Percentiles rank a stretch among this genome's conserved stretches.
These are phyloP conservation scores for Corythornis madagascariensis DNA, from an alignment of 2,113 vertebrate species.

Conservation along the genomic window DNA sequence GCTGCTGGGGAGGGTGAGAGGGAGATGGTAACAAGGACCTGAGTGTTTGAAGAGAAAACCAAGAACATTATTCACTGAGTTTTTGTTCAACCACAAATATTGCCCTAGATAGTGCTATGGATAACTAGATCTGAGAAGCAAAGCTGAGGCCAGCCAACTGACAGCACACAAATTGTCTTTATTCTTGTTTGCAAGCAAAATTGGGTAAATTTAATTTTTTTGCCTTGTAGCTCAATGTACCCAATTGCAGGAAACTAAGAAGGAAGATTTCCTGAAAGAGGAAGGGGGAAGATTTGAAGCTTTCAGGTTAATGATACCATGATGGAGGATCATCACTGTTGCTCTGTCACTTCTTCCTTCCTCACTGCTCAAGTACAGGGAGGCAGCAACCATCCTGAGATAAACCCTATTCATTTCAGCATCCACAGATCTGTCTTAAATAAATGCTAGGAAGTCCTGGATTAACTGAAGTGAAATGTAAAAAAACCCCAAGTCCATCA, in stretches of 20 bases:
- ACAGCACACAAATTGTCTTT: neutral
- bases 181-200: constrained; percentile 19
- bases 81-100: constrained; percentile 33
- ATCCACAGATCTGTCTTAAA: neutral
- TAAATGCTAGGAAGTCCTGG: neutral
- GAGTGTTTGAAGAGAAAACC: neutral
- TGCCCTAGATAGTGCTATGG: neutral
- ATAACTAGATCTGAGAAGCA: neutral
- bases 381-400: neutral
- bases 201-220: constrained; percentile 13
- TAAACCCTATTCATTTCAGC: neutral
- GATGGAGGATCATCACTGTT: neutral
- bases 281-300: neutral
- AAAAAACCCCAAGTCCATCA: neutral
- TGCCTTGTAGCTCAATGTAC: neutral
- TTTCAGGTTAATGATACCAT: neutral
- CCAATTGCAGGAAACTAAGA: neutral
- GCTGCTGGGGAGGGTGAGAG: neutral
- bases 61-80: neutral
- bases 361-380: neutral
- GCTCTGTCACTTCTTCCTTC: neutral
- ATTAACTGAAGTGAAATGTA: neutral
- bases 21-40: neutral
- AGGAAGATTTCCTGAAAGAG: neutral
- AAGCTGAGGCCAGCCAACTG: neutral